Percentiles rank a stretch among this genome's conserved stretches.
Evolutionary conservation across 2,797 vertebrate genomes (phyloP).

Genomic region (Aphelocoma californica): DNA sequence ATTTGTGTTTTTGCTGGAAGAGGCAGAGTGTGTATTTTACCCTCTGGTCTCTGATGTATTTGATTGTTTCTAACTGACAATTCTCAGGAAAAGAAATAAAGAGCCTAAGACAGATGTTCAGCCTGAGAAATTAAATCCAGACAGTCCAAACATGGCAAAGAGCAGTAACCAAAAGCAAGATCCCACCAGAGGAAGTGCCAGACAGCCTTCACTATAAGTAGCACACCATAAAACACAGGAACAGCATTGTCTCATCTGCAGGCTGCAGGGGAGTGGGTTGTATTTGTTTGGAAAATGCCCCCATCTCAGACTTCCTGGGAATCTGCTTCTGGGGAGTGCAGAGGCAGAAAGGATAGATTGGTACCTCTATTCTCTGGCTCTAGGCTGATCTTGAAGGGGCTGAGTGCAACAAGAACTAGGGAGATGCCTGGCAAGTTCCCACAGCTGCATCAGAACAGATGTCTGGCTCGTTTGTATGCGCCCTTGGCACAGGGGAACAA

Average conservation of each 20-base stretch:
- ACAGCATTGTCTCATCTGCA: not conserved
- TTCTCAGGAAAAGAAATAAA: not conserved
- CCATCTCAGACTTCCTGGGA: not conserved
- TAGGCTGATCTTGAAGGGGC: not conserved
- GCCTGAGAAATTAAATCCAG: not conserved
- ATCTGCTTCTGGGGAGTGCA: not conserved
- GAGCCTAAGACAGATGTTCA: not conserved
- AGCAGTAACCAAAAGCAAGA: not conserved
- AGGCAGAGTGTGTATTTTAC: not conserved
- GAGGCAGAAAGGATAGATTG: not conserved
- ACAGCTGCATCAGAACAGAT: not conserved
- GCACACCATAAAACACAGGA: not conserved
- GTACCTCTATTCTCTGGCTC: not conserved
- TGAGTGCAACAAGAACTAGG: not conserved
- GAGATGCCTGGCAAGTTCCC: not conserved
- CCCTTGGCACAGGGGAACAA: not conserved
- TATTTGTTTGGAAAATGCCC: not conserved
- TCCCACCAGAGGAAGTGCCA: not conserved
- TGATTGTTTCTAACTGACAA: not conserved
- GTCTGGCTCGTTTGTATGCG: fast-evolving
- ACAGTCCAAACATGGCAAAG: not conserved
- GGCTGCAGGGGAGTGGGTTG: not conserved
- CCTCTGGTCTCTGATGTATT: not conserved
- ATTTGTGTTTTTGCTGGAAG: not conserved
- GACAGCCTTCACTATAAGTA: not conserved